Percentiles rank a stretch among this genome's conserved stretches.
These are phyloP conservation scores for Sarcophaga bullata DNA, from an alignment of 1,140 invertebrate genomes.

Conservation along the genomic window DNA sequence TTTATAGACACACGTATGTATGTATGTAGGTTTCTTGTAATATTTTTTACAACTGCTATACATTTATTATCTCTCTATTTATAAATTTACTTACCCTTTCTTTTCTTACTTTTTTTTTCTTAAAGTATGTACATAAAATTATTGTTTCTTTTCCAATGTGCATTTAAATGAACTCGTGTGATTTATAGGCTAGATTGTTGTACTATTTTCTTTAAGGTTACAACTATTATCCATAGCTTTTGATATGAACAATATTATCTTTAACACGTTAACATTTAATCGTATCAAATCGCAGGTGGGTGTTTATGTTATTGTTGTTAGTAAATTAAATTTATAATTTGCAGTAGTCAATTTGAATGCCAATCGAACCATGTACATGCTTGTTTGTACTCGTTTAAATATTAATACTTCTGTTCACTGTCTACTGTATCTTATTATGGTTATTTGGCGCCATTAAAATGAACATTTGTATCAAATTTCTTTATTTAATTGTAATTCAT, in stretches of 20 bases:
- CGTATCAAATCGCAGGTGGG: background rate
- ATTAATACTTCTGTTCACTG: background rate
- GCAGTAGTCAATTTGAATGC: conserved; percentile 3
- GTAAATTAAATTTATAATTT: conserved; percentile 1
- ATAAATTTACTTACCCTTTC: no score
- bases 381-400: background rate
- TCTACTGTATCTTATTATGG: conserved; percentile 11
- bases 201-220: background rate
- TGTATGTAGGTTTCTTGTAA: no score
- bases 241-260: background rate
- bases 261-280: background rate
- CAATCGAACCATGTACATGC: background rate
- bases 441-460: conserved; percentile 31
- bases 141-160: no score
- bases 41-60: no score
- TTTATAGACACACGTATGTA: background rate
- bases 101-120: no score
- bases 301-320: background rate
- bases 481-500: conserved; percentile 24
- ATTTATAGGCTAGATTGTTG: background rate
- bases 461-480: conserved; percentile 32
- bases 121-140: no score
- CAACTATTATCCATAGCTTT: background rate
- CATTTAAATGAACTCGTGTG: conserved; percentile 16
- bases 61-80: no score